phyloP scores from a whole-genome alignment of 2,888 invertebrate genomes.

The Drosophila falleni region DNA sequence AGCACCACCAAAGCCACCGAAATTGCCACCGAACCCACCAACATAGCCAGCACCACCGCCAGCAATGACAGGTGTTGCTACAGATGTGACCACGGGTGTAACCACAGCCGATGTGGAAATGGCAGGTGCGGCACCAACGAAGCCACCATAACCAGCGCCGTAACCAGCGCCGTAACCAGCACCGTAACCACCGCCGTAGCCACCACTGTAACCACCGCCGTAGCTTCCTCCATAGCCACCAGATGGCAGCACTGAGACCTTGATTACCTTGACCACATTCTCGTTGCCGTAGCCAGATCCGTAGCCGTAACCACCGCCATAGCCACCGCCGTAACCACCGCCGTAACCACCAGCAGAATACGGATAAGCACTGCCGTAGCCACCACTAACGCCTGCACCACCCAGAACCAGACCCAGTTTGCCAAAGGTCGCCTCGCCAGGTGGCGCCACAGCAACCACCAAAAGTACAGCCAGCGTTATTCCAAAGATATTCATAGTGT shows the following conservation, averaged over 20 bases:
- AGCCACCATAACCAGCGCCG: conserved; percentile 54
- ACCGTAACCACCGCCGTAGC: conserved; percentile 46
- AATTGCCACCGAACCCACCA: conserved; percentile 40
- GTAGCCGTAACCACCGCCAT: conserved; percentile 47
- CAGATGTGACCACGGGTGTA: conserved; percentile 72
- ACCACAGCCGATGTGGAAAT: conserved; percentile 76
- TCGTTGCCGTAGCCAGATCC: conserved; percentile 58
- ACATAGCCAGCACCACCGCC: conserved; percentile 53
- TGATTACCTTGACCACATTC: conserved; percentile 69
- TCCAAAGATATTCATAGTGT: conserved; percentile 62
- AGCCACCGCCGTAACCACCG: conserved; percentile 42
- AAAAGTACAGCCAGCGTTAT: conserved; percentile 37
- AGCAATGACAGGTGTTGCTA: conserved; percentile 67
- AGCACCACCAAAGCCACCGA: conserved; percentile 38
- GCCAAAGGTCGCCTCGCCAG: conserved; percentile 72
- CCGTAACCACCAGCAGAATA: conserved; percentile 51
- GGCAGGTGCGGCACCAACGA: conserved; percentile 68
- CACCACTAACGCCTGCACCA: conserved; percentile 27
- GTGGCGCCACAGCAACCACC: conserved; percentile 39
- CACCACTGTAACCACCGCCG: conserved; percentile 43
- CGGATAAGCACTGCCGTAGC: conserved; percentile 48
- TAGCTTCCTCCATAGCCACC: conserved; percentile 46
- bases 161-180: conserved; percentile 45
- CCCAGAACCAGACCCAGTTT: conserved; percentile 72
- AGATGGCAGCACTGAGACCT: conserved; percentile 62